These are phyloP conservation scores for Mus spicilegus DNA, from an alignment of 2,113 vertebrate species.

Conservation along the genomic window DNA sequence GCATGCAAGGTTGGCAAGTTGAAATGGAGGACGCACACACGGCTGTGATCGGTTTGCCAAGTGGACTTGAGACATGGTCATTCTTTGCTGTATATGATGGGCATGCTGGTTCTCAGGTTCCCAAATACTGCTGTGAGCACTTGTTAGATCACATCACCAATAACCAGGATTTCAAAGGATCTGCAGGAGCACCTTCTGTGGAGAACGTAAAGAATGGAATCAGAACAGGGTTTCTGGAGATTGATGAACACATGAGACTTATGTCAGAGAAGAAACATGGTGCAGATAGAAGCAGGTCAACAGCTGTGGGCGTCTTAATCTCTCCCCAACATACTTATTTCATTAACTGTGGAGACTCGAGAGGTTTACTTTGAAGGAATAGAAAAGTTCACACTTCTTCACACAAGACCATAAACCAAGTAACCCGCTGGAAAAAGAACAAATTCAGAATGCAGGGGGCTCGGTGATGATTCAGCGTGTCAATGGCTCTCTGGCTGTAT, in stretches of 20 bases:
- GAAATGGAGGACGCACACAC: conserved; percentile 99
- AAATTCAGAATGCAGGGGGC: conserved; percentile 98
- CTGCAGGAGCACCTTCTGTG: conserved; percentile 92
- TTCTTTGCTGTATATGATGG: conserved; percentile 99
- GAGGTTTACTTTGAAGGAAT: conserved; percentile 96
- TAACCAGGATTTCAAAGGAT: conserved; percentile 97
- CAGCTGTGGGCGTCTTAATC: conserved; percentile 97
- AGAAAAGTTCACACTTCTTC: conserved; percentile 98
- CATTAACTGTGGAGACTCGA: conserved; percentile 99
- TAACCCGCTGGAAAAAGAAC: conserved; percentile 98
- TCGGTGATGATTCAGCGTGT: conserved; percentile 99
- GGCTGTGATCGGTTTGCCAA: conserved; percentile 96
- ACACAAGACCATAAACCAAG: conserved; percentile 99
- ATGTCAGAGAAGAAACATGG: conserved; percentile 99
- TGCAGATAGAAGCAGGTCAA: conserved; percentile 97
- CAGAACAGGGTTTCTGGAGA: conserved; percentile 98
- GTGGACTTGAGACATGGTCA: conserved; percentile 96
- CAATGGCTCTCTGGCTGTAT: conserved; percentile 98
- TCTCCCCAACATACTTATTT: conserved; percentile 97
- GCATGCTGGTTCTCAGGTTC: conserved; percentile 99
- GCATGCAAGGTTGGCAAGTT: conserved; percentile 99
- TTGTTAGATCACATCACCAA: conserved; percentile 99
- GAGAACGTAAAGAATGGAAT: conserved; percentile 97
- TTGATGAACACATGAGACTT: conserved; percentile 98
- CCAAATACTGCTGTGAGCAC: conserved; percentile 99